Conservation (phyloP, 2,888 invertebrate species). For the Dichetophora obliterata region DNA sequence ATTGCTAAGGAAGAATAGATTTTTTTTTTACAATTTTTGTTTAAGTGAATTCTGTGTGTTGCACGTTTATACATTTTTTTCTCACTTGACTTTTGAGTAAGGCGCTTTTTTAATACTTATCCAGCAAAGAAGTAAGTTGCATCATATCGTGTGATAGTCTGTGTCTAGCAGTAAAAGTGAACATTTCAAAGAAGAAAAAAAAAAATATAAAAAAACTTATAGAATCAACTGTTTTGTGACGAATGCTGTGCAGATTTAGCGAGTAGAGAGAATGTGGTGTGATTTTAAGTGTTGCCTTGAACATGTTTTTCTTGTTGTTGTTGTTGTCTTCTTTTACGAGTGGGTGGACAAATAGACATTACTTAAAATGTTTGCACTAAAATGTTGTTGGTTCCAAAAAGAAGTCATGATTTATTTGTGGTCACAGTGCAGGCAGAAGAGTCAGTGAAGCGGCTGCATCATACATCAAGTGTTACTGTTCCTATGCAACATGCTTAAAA, state of each 20-base stretch:
- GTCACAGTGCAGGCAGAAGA: neutral
- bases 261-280: neutral
- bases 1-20: neutral
- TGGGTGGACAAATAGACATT: conserved; percentile 37
- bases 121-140: no score
- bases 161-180: neutral
- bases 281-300: neutral
- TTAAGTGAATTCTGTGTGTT: neutral
- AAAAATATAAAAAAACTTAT: neutral
- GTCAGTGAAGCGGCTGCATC: neutral
- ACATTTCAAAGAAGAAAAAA: neutral
- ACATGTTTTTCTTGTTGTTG: neutral
- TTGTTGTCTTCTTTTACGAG: neutral
- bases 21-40: neutral
- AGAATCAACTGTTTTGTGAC: neutral
- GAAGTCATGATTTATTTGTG: conserved; percentile 14
- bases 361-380: conserved; percentile 22
- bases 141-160: no score
- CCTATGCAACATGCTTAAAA: no score
- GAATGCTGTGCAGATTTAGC: neutral
- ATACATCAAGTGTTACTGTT: neutral
- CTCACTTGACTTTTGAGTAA: neutral
- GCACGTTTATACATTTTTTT: neutral
- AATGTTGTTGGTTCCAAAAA: neutral
- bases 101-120: no score